Percentiles rank a stretch among this genome's conserved stretches.
Evolutionary conservation across 2,888 invertebrate genomes (phyloP).

Genomic region (Orchesella flavescens): DNA sequence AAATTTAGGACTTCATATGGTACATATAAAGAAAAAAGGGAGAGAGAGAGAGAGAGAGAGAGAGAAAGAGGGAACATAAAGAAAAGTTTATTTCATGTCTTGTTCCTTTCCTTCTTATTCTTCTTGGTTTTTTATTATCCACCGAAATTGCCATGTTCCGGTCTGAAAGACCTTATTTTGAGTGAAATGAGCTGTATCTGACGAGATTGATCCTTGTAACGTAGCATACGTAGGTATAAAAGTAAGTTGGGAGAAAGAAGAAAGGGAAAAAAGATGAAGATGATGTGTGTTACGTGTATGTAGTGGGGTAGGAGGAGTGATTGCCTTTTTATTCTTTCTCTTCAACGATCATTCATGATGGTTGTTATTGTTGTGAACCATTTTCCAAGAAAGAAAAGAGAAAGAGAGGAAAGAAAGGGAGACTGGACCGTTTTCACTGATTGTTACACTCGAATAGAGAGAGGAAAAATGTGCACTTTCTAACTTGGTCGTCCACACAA

Average conservation of each 20-base stretch:
- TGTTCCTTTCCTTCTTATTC: background rate
- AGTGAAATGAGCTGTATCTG: conserved; percentile 65
- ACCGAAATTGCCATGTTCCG: conserved; percentile 57
- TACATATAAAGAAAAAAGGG: background rate
- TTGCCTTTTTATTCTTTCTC: conserved; percentile 17
- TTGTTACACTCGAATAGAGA: conserved; percentile 16
- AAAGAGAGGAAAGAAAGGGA: too few species aligned
- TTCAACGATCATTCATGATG: conserved; percentile 37
- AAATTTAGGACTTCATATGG: too few species aligned
- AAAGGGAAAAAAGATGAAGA: conserved; percentile 1
- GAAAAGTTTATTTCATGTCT: background rate
- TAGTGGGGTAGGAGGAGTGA: background rate
- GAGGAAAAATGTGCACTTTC: conserved; percentile 17
- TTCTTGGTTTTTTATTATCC: background rate
- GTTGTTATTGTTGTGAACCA: conserved; percentile 59
- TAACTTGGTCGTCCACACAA: conserved; percentile 13
- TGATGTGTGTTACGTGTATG: background rate
- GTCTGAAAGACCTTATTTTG: conserved; percentile 64
- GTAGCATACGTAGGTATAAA: conserved; percentile 4
- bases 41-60: background rate
- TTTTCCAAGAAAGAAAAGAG: conserved; percentile 14
- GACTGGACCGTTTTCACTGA: conserved; percentile 31
- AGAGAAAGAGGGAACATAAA: conserved; percentile 14
- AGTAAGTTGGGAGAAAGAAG: conserved; percentile 10
- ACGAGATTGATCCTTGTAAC: conserved; percentile 58